These are phyloP conservation scores for Tyrophagus putrescentiae DNA, from an alignment of 1,140 invertebrate genomes.

Conservation along the genomic window DNA sequence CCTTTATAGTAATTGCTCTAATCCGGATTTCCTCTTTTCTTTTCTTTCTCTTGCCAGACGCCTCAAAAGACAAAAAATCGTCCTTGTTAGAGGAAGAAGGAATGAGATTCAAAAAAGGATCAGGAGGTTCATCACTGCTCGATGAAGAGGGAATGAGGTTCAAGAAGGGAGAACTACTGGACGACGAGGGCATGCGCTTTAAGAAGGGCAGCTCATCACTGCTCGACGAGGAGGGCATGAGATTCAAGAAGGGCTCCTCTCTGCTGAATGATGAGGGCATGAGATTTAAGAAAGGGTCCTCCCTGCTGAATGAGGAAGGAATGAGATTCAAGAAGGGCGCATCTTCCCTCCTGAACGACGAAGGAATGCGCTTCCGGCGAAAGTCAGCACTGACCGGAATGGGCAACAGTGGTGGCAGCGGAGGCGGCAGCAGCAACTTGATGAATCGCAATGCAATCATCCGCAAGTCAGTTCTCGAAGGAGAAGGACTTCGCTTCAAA, in stretches of 20 bases:
- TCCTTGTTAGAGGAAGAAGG: neutral
- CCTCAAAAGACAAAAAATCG: too few relatives aligned
- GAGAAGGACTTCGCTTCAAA: slow-evolving; percentile 19
- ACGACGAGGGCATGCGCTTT: slow-evolving; percentile 16
- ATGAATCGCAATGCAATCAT: neutral
- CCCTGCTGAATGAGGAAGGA: slow-evolving; percentile 17
- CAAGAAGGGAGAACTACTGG: neutral
- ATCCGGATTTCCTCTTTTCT: too few relatives aligned
- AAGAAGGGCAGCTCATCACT: slow-evolving; percentile 3
- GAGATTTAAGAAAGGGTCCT: slow-evolving; percentile 9
- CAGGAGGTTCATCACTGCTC: neutral
- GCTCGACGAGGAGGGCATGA: slow-evolving; percentile 12
- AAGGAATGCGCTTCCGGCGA: slow-evolving; percentile 7
- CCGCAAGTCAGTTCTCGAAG: slow-evolving; percentile 11
- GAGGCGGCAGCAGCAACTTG: neutral
- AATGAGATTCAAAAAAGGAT: slow-evolving; percentile 9
- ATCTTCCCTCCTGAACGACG: neutral
- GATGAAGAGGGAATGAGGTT: slow-evolving; percentile 1
- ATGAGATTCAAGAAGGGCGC: slow-evolving; percentile 14
- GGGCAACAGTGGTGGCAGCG: too few relatives aligned
- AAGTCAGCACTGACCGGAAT: slow-evolving; percentile 1
- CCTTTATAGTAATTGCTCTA: too few relatives aligned
- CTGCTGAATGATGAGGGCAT: slow-evolving; percentile 16
- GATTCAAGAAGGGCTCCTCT: neutral
- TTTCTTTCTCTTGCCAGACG: too few relatives aligned